phyloP scores from a whole-genome alignment of 2,113 vertebrate species.

The Periophthalmodon schlosseri region DNA sequence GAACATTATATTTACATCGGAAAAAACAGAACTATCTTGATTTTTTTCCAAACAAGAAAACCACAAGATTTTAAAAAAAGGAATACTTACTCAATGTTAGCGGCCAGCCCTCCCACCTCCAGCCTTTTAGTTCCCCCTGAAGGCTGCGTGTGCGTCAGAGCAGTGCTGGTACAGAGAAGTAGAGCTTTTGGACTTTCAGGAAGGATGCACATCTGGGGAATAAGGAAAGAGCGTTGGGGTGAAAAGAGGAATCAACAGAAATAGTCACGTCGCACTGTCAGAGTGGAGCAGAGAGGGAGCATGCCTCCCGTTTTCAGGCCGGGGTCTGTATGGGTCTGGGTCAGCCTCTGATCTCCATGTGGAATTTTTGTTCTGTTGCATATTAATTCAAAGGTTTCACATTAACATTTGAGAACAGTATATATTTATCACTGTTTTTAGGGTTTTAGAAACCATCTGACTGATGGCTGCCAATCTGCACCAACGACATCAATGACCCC shows the following conservation, averaged over 20 bases:
- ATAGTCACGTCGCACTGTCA: conserved; percentile 57
- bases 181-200: conserved; percentile 74
- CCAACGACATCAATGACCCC: neutral
- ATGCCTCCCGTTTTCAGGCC: conserved; percentile 42
- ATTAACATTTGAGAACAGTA: neutral
- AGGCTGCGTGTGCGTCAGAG: conserved; percentile 66
- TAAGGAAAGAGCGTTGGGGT: conserved; percentile 71
- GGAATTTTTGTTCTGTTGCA: neutral
- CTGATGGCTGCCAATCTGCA: neutral
- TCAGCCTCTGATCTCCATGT: conserved; percentile 42
- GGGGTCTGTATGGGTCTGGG: conserved; percentile 44
- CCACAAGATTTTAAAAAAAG: conserved; percentile 68
- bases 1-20: conserved; percentile 26
- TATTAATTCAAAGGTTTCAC: neutral
- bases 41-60: conserved; percentile 68
- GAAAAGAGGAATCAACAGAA: conserved; percentile 75
- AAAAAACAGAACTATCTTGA: conserved; percentile 50
- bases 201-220: conserved; percentile 77
- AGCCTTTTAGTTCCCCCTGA: conserved; percentile 56
- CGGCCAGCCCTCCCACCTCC: conserved; percentile 57
- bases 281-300: conserved; percentile 45
- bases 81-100: conserved; percentile 74
- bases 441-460: neutral
- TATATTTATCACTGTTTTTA: neutral
- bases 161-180: conserved; percentile 72